These are phyloP conservation scores for Erynnis tages DNA, from an alignment of 2,888 invertebrate genomes.

Conservation along the genomic window DNA sequence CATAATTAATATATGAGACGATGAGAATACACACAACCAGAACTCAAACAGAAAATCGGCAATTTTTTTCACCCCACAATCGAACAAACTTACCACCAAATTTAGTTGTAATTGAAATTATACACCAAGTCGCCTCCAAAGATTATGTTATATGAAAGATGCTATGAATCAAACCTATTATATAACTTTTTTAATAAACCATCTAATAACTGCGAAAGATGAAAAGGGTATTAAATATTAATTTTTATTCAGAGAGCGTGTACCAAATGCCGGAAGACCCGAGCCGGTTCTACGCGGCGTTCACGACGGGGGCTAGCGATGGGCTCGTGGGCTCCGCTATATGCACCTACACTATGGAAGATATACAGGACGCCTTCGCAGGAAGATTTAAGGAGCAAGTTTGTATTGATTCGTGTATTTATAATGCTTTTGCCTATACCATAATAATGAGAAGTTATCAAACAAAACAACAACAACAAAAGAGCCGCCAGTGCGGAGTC, in stretches of 20 bases:
- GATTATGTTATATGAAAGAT: too few species aligned
- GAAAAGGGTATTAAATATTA: constrained; percentile 27
- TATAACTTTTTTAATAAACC: neutral
- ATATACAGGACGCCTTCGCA: constrained; percentile 84
- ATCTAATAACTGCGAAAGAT: constrained; percentile 13
- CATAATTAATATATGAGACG: too few species aligned
- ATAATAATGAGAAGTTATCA: neutral
- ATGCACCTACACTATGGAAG: constrained; percentile 84
- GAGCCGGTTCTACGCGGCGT: constrained; percentile 84
- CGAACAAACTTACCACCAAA: too few species aligned
- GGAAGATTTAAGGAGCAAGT: constrained; percentile 86
- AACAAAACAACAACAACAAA: too few species aligned
- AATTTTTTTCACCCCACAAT: too few species aligned
- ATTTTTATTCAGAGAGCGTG: constrained; percentile 80
- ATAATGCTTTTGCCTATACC: neutral
- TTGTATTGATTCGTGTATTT: constrained; percentile 5
- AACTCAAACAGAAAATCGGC: too few species aligned
- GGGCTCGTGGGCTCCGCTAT: constrained; percentile 87
- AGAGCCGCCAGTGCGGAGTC: too few species aligned
- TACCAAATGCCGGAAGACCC: constrained; percentile 84
- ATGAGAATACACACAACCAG: too few species aligned
- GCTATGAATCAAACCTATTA: too few species aligned
- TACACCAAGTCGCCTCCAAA: too few species aligned
- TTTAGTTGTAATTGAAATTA: too few species aligned
- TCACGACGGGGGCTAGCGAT: constrained; percentile 85